A percentile compares a stretch with the other conserved stretches of the same genome.
These are phyloP conservation scores for Myiotriccus ornatus DNA, from an alignment of 2,797 vertebrate genomes.

Conservation along the genomic window DNA sequence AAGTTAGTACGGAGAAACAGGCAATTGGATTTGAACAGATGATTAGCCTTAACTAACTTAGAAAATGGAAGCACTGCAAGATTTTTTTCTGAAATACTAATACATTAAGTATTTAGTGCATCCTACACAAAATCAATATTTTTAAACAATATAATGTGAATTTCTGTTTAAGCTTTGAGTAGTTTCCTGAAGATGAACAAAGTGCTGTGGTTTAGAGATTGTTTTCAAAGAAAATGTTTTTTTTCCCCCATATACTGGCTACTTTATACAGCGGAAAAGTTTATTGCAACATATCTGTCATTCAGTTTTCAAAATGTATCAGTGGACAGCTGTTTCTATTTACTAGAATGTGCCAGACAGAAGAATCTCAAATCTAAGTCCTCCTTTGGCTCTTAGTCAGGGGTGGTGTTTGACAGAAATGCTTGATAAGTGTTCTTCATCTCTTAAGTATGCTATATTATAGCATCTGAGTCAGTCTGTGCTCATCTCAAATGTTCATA, in stretches of 20 bases:
- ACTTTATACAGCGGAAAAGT: neutral
- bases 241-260: neutral
- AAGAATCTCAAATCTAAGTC: conserved; percentile 17
- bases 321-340: conserved; percentile 35
- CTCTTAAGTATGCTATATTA: neutral
- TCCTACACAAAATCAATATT: neutral
- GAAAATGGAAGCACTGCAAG: neutral
- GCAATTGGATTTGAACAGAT: neutral
- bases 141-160: neutral
- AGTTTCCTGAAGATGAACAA: neutral
- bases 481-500: neutral
- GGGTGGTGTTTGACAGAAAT: neutral
- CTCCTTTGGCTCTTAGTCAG: conserved; percentile 14
- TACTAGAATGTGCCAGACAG: neutral
- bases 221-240: neutral
- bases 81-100: neutral
- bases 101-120: neutral
- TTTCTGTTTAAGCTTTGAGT: neutral
- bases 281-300: neutral
- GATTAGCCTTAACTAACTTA: neutral
- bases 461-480: neutral
- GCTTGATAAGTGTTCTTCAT: neutral
- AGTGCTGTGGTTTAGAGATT: neutral
- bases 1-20: neutral
- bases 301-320: neutral